These are phyloP conservation scores for Aphelenchoides fujianensis DNA, from an alignment of 1,140 invertebrate species.

Conservation along the genomic window DNA sequence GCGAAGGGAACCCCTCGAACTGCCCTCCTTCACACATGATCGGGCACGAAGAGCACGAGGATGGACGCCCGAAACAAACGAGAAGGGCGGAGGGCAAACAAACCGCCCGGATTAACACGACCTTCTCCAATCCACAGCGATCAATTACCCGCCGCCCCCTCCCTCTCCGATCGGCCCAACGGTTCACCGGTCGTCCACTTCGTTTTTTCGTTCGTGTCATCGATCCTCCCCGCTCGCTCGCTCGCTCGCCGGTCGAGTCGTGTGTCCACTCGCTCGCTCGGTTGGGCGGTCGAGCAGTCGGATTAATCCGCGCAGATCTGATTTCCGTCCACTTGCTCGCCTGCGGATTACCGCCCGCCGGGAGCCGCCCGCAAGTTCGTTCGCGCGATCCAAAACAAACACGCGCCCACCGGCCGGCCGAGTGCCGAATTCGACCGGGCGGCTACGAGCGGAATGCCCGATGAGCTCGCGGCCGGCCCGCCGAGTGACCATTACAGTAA, in stretches of 20 bases:
- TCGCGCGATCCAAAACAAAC: slow-evolving; percentile 16
- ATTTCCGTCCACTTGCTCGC: neutral
- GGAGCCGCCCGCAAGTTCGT: neutral
- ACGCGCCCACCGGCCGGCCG: neutral
- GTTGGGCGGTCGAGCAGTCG: no score
- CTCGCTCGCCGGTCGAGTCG: neutral
- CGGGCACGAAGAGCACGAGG: neutral
- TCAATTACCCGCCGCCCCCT: no score
- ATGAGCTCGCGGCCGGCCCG: neutral
- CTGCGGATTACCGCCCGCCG: no score
- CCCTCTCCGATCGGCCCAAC: neutral
- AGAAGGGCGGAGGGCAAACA: neutral
- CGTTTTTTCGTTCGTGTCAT: neutral
- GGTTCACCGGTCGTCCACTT: neutral
- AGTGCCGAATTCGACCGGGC: no score
- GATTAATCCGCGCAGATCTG: slow-evolving; percentile 2
- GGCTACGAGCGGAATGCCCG: neutral
- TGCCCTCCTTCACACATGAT: neutral
- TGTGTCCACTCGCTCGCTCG: no score
- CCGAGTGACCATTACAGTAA: neutral
- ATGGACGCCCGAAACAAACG: neutral
- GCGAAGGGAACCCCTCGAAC: no score
- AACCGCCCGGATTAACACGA: neutral
- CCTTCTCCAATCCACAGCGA: neutral
- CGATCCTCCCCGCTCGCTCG: neutral